Percentiles rank a stretch among this genome's conserved stretches.
phyloP scores from a whole-genome alignment of 2,888 invertebrate species.

The Plusia festucae region DNA sequence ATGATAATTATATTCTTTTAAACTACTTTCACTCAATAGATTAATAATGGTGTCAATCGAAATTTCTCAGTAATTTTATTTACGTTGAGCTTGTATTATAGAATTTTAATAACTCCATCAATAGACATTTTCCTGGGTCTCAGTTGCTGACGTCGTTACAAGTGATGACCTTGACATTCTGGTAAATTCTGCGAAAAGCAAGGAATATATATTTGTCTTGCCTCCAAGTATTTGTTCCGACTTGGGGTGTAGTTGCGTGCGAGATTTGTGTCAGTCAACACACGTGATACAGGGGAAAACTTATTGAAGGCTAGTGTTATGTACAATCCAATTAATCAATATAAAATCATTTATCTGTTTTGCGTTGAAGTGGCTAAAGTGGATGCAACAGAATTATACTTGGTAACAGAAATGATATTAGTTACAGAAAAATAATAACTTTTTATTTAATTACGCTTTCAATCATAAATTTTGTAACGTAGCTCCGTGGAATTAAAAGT shows the following conservation, averaged over 20 bases:
- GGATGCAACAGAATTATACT: no score
- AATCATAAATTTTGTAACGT: background rate
- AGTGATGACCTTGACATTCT: background rate
- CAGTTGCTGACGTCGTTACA: background rate
- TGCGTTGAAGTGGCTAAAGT: no score
- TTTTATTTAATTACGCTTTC: background rate
- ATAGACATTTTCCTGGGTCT: no score
- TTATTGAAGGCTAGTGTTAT: background rate
- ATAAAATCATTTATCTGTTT: background rate
- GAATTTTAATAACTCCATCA: no score
- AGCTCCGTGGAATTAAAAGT: slow-evolving; percentile 9
- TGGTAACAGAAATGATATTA: background rate
- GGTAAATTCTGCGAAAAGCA: background rate
- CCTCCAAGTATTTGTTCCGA: slow-evolving; percentile 3
- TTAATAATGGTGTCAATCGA: no score
- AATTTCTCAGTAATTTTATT: no score
- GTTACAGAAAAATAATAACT: background rate
- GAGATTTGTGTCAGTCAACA: background rate
- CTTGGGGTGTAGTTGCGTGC: background rate
- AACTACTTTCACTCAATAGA: no score
- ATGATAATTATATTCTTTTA: no score
- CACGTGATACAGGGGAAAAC: background rate
- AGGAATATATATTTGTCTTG: background rate
- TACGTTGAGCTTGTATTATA: no score
- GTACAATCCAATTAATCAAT: background rate